Conservation (phyloP, 2,888 invertebrate genomes). For the Dynastes hyllus region DNA sequence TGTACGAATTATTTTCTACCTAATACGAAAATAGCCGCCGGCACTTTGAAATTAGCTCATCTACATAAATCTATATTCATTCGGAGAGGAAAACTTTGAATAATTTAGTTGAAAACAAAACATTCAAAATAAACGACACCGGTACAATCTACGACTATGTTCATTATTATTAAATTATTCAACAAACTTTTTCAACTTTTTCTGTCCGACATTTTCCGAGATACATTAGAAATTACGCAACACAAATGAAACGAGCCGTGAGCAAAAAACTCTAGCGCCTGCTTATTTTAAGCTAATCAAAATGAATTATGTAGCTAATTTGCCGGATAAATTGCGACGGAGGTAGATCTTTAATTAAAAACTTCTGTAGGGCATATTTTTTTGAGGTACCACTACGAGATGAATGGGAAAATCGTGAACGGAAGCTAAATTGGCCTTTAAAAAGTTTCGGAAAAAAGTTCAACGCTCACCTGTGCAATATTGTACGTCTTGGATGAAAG, state of each 20-base stretch:
- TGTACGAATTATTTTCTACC: too few relatives aligned
- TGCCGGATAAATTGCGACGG: conserved; percentile 22
- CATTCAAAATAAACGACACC: not conserved
- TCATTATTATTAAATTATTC: conserved; percentile 7
- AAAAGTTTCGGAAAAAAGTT: conserved; percentile 12
- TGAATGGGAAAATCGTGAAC: not conserved
- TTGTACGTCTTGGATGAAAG: not conserved
- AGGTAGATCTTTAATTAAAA: conserved; percentile 32
- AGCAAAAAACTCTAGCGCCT: conserved; percentile 9
- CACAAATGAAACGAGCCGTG: not conserved
- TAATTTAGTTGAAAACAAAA: too few relatives aligned
- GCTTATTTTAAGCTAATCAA: conserved; percentile 31
- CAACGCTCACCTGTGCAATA: not conserved
- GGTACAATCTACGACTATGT: not conserved
- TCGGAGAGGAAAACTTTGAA: too few relatives aligned
- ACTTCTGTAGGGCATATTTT: not conserved
- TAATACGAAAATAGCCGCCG: too few relatives aligned
- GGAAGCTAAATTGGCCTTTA: not conserved
- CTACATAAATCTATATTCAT: too few relatives aligned
- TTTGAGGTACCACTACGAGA: not conserved
- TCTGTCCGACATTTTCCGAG: not conserved
- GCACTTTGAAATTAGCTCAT: too few relatives aligned
- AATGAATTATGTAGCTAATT: conserved; percentile 39
- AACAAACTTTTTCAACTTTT: not conserved
- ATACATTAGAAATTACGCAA: conserved; percentile 7